Conservation (phyloP, 1,140 invertebrate genomes). For the Drosophila cardini region DNA sequence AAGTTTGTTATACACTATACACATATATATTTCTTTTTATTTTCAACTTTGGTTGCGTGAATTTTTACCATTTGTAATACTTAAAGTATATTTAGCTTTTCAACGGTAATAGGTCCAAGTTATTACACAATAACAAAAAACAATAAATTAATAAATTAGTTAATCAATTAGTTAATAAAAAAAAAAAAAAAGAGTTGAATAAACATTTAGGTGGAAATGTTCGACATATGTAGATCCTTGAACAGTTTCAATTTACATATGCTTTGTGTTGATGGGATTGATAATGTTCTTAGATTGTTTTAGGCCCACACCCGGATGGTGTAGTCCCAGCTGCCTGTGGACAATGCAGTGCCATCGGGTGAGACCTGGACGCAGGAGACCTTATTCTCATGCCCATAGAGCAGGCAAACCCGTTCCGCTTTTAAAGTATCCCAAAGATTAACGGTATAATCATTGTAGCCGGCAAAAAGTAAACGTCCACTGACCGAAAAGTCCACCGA, state of each 20-base stretch:
- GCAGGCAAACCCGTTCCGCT: slow-evolving; percentile 93
- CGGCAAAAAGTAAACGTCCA: slow-evolving; percentile 97
- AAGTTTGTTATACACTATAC: no score
- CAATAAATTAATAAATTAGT: not conserved
- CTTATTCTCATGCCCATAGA: slow-evolving; percentile 99
- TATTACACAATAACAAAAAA: slow-evolving; percentile 28
- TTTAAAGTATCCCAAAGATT: slow-evolving; percentile 99
- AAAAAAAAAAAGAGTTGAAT: not conserved
- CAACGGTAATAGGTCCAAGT: slow-evolving; percentile 26
- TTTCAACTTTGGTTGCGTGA: slow-evolving; percentile 45
- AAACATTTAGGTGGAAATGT: slow-evolving; percentile 30
- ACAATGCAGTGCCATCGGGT: slow-evolving; percentile 98
- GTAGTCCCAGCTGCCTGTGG: slow-evolving; percentile 99
- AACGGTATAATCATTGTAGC: slow-evolving; percentile 99
- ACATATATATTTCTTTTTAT: slow-evolving; percentile 15
- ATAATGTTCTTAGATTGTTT: slow-evolving; percentile 9
- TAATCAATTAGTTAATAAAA: not conserved
- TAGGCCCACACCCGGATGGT: slow-evolving; percentile 92
- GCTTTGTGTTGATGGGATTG: not conserved
- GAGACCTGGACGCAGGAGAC: slow-evolving; percentile 97
- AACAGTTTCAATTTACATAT: slow-evolving; percentile 15
- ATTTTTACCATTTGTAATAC: slow-evolving; percentile 46
- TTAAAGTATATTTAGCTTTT: slow-evolving; percentile 46
- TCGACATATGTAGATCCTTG: slow-evolving; percentile 26
- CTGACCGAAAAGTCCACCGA: slow-evolving; percentile 99